A percentile compares a stretch with the other conserved stretches of the same genome.
These are phyloP conservation scores for Saguinus midas DNA, from an alignment of 2,113 vertebrate genomes.

Conservation along the genomic window DNA sequence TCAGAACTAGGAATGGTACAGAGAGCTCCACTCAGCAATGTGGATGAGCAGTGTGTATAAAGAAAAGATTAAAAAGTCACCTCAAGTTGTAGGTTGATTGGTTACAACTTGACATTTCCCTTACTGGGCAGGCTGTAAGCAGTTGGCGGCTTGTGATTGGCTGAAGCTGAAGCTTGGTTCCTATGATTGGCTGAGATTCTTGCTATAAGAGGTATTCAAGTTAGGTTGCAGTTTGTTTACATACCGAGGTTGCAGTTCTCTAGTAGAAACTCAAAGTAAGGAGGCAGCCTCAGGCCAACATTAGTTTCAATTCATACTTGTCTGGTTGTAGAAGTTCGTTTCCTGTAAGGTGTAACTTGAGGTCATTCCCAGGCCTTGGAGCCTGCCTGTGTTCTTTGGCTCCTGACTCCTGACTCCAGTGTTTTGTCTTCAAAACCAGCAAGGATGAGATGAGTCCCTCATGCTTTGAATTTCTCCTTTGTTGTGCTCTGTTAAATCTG, in stretches of 20 bases:
- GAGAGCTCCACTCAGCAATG: not conserved
- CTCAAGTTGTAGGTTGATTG: not conserved
- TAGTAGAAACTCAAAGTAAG: not conserved
- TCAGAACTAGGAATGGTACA: not conserved
- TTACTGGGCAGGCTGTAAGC: not conserved
- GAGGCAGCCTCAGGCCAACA: not conserved
- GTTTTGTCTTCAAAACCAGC: not conserved
- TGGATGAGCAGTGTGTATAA: not conserved
- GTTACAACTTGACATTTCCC: not conserved
- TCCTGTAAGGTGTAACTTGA: too few relatives aligned
- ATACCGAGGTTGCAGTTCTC: not conserved
- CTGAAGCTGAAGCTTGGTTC: not conserved
- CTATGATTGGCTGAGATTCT: not conserved
- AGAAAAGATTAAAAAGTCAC: not conserved
- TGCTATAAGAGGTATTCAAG: not conserved
- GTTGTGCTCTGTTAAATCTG: not conserved
- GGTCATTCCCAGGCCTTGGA: not conserved
- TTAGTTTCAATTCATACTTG: not conserved
- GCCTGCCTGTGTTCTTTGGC: not conserved
- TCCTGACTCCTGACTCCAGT: not conserved
- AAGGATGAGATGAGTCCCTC: not conserved
- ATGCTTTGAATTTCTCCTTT: not conserved
- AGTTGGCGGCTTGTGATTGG: too few relatives aligned
- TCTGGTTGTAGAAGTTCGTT: not conserved
- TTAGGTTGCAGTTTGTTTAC: not conserved